Evolutionary conservation across 2,888 invertebrate genomes (phyloP), one percentile per base, ranked within the genome.

Genomic region (Drosophila yooni): DNA sequence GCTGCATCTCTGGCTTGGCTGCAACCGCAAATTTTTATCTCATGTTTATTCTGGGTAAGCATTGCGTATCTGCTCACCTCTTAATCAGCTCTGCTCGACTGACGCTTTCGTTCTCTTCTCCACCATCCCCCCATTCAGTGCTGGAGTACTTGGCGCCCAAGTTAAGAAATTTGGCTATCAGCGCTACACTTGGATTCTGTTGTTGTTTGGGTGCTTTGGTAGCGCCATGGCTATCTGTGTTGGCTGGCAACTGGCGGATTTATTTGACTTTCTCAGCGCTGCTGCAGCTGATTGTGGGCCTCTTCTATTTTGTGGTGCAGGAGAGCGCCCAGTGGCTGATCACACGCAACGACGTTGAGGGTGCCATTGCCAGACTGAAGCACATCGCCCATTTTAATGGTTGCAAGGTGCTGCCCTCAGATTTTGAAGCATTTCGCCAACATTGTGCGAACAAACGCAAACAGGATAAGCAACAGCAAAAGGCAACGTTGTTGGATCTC

Each of bases 241-340:
- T 87, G 21, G 82, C 93, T 10, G 92, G 93, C 11, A 86, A 93
- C 68, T 95, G 95, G 95, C 92, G 94, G 65, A 90, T 87, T 36
- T 94, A 94, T 74, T 84, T 94, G 31, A 83, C 94, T 15, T 93
- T 93, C 57, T 93, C 94, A 1, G 93, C 94, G 2, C 72, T 94
- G 46, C 94, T 94, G 2, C 93, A 94, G 62, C 62, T 93, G 4
- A 70, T 93, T 15, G 93, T 94, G 13, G 80, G 94, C 0, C 63
- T 91, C 3, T 94, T 94, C 78, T 94, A 94, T 73, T 93, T 94
- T 36, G 83, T 94, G 48, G 93, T 93, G 7, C 94, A 94, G 7
- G 95, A 95, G 90, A 95, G 95, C 76, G 95, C 94, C 0, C 94
- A 94, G 78, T 95, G 95, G 95, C 87, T 95, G 10, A 93, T 95